Conservation (phyloP, 2,797 vertebrate genomes). For the Argyrosomus regius region DNA sequence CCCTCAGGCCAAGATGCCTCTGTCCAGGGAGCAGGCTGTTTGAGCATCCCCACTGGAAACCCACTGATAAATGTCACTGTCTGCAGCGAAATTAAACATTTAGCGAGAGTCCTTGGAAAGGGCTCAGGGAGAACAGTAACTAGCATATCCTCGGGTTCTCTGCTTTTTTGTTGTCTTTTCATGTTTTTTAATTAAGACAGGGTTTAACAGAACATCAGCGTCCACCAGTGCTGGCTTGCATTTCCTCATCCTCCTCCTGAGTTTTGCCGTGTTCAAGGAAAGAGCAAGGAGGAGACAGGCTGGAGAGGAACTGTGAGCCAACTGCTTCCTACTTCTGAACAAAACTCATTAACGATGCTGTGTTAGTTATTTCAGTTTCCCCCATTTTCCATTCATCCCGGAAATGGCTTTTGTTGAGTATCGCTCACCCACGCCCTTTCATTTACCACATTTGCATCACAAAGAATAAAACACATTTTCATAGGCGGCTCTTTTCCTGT, state of each 20-base stretch:
- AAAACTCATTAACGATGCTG: slow-evolving; percentile 55
- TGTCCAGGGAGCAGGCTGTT: slow-evolving; percentile 63
- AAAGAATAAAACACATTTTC: slow-evolving; percentile 67
- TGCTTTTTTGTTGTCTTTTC: slow-evolving; percentile 51
- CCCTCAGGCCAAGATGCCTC: slow-evolving; percentile 68
- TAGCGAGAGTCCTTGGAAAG: slow-evolving; percentile 63
- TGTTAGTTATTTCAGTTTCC: slow-evolving; percentile 54
- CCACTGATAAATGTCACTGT: slow-evolving; percentile 67
- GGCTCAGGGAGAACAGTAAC: slow-evolving; percentile 51
- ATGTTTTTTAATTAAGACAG: slow-evolving; percentile 66
- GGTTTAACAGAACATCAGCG: slow-evolving; percentile 47
- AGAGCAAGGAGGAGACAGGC: slow-evolving; percentile 36
- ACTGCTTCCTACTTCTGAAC: slow-evolving; percentile 54
- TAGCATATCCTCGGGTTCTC: slow-evolving; percentile 45
- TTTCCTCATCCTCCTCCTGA: slow-evolving; percentile 50
- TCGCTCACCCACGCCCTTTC: slow-evolving; percentile 61
- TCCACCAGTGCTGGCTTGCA: slow-evolving; percentile 48
- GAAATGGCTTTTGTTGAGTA: slow-evolving; percentile 58
- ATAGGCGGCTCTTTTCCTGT: slow-evolving; percentile 57
- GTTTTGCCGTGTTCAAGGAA: slow-evolving; percentile 52
- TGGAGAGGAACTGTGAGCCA: slow-evolving; percentile 46
- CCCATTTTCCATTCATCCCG: slow-evolving; percentile 51
- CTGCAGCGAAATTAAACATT: slow-evolving; percentile 75
- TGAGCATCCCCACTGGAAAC: slow-evolving; percentile 64
- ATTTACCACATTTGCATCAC: slow-evolving; percentile 74